Conservation (phyloP, 2,113 vertebrate genomes). For the Poecilia latipinna region DNA sequence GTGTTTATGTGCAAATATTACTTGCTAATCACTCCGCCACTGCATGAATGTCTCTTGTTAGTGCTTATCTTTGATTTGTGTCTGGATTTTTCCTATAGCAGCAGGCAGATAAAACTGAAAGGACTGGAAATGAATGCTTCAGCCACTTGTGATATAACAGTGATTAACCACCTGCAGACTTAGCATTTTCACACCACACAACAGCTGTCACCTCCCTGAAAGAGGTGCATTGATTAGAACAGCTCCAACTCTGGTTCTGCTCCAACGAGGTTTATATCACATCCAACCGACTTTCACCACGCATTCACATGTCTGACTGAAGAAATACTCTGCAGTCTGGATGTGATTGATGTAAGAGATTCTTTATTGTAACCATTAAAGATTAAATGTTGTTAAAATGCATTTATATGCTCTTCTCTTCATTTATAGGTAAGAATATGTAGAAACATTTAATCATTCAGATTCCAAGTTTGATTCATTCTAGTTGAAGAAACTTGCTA, state of each 20-base stretch:
- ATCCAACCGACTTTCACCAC: neutral
- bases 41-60: neutral
- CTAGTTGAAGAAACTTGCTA: too few species aligned
- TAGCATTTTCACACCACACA: neutral
- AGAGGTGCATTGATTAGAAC: neutral
- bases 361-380: neutral
- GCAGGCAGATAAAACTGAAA: neutral
- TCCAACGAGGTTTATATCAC: neutral
- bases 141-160: neutral
- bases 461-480: too few species aligned
- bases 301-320: neutral
- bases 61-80: neutral
- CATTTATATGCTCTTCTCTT: too few species aligned
- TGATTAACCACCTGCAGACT: constrained; percentile 7
- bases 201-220: neutral
- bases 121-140: neutral
- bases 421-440: neutral
- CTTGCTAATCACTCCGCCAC: neutral
- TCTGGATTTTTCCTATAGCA: neutral
- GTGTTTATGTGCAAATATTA: neutral
- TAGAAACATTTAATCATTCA: neutral
- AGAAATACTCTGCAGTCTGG: neutral
- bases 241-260: neutral
- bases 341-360: neutral
- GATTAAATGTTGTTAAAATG: too few species aligned